These are phyloP conservation scores for Drosophila serrata DNA, from an alignment of 1,140 invertebrate species.

Conservation along the genomic window DNA sequence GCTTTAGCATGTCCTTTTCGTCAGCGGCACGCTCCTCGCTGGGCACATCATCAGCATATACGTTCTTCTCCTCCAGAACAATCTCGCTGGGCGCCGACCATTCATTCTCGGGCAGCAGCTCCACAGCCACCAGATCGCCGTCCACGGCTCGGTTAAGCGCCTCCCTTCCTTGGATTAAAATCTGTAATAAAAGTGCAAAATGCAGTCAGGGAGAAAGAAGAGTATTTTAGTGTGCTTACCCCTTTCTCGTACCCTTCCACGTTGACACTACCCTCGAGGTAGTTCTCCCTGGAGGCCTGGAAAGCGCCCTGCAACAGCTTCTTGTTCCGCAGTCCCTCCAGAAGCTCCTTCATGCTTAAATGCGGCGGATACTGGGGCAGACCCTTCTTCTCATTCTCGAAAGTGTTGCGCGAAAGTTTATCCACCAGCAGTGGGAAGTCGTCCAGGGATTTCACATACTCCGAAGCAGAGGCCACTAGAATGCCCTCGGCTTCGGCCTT, in stretches of 20 bases:
- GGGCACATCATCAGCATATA: constrained; percentile 90
- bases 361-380: constrained; percentile 94
- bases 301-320: constrained; percentile 94
- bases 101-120: constrained; percentile 95
- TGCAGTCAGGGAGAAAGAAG: neutral
- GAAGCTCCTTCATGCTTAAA: constrained; percentile 90
- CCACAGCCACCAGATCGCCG: constrained; percentile 97
- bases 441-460: constrained; percentile 90
- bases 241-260: constrained; percentile 91
- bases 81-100: constrained; percentile 96
- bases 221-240: constrained; percentile 86
- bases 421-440: constrained; percentile 90
- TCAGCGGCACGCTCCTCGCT: constrained; percentile 84
- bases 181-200: constrained; percentile 86
- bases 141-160: constrained; percentile 98
- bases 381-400: constrained; percentile 88
- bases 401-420: constrained; percentile 91
- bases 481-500: constrained; percentile 91
- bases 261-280: constrained; percentile 96
- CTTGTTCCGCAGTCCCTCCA: constrained; percentile 93
- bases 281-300: constrained; percentile 95
- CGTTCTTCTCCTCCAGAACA: constrained; percentile 93
- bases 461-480: constrained; percentile 88
- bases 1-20: constrained; percentile 68
- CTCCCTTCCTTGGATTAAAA: constrained; percentile 95